Conservation (phyloP, 2,797 vertebrate genomes). For the Loris lydekkerianus region DNA sequence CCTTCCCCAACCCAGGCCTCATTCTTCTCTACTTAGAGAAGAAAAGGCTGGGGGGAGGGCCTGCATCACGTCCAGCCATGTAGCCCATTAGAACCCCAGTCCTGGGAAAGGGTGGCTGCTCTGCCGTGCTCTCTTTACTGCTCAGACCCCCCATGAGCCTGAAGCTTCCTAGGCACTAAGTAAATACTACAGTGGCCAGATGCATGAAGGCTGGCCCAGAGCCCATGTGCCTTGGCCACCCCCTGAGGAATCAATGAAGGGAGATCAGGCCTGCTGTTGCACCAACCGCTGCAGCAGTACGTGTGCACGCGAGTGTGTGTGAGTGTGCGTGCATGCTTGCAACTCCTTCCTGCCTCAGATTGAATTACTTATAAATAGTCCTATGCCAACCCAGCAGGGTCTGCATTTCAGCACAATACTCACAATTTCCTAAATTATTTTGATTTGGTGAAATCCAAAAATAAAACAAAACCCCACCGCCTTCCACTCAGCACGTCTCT, state of each 20-base stretch:
- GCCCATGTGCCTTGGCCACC: background rate
- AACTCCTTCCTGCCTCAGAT: constrained; percentile 73
- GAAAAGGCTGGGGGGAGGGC: background rate
- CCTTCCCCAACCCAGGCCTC: background rate
- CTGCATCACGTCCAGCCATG: background rate
- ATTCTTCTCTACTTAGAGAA: background rate
- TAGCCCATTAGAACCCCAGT: background rate
- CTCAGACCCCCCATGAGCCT: background rate
- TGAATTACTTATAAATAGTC: constrained; percentile 82
- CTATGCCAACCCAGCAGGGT: constrained; percentile 70
- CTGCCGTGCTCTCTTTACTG: background rate
- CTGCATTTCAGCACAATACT: constrained; percentile 70
- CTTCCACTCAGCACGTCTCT: constrained; percentile 65
- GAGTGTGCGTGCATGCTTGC: background rate
- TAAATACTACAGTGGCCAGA: background rate
- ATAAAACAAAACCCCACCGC: constrained; percentile 79
- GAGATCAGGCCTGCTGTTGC: background rate
- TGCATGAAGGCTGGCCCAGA: constrained; percentile 8
- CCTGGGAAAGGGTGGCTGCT: background rate
- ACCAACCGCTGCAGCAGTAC: background rate
- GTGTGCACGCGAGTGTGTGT: background rate
- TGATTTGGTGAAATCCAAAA: constrained; percentile 83
- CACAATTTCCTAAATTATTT: constrained; percentile 79
- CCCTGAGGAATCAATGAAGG: constrained; percentile 6
- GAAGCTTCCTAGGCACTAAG: background rate